Percentiles rank a stretch among this genome's conserved stretches.
Conservation (phyloP, 2,113 vertebrate species). For the Hassar affinis region DNA sequence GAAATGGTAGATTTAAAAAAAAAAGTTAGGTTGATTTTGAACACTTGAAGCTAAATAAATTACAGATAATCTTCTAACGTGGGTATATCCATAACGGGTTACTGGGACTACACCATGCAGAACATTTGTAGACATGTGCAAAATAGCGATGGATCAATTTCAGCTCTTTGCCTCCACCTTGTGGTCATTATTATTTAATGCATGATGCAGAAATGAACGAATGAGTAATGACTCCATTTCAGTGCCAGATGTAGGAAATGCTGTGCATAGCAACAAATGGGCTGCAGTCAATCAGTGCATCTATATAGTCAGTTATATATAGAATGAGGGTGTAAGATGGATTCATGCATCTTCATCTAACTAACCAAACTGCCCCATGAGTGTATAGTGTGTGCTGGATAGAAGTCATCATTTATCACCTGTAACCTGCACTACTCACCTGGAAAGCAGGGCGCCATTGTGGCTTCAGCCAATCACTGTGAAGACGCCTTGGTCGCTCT, state of each 20-base stretch:
- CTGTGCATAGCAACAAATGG: not conserved
- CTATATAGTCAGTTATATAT: no score
- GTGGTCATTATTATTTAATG: slow-evolving; percentile 18
- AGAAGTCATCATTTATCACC: not conserved
- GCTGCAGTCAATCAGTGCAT: not conserved
- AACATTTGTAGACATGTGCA: not conserved
- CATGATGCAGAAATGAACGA: not conserved
- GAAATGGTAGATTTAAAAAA: not conserved
- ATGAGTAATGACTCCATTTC: not conserved
- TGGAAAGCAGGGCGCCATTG: not conserved
- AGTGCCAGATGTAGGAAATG: not conserved
- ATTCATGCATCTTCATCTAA: not conserved
- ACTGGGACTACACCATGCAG: not conserved
- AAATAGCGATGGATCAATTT: not conserved
- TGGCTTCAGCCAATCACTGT: not conserved
- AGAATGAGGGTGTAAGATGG: not conserved
- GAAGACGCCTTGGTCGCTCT: not conserved
- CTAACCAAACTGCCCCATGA: not conserved
- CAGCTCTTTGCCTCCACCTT: slow-evolving; percentile 40
- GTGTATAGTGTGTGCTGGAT: not conserved
- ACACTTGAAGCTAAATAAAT: not conserved
- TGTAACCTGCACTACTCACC: not conserved
- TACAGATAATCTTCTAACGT: not conserved
- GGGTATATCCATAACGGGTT: slow-evolving; percentile 12
- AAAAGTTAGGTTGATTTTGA: not conserved